phyloP scores from a whole-genome alignment of 2,888 invertebrate species.

The Lasioglossum villosulum region DNA sequence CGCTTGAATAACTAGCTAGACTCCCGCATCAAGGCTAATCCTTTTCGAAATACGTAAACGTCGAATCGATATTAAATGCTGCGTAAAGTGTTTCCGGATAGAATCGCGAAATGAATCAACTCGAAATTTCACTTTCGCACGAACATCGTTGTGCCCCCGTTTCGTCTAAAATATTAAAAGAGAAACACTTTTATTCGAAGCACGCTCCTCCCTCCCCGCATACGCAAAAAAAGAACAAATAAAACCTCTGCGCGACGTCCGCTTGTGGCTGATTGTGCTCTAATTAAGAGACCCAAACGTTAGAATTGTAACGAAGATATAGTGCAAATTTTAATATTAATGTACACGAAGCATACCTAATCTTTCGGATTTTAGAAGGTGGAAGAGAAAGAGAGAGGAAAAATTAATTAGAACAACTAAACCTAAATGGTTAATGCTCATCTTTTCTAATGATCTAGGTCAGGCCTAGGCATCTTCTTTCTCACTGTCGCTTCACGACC shows the following conservation, averaged over 20 bases:
- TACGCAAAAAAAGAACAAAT: constrained; percentile 1
- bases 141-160: constrained; percentile 55
- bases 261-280: constrained; percentile 50
- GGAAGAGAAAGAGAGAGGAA: background rate
- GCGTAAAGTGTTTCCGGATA: background rate
- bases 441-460: constrained; percentile 45
- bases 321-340: constrained; percentile 72
- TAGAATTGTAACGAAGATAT: constrained; percentile 59
- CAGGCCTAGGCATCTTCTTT: too few relatives aligned
- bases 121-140: background rate
- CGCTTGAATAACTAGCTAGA: constrained; percentile 10
- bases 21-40: constrained; percentile 12
- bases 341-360: constrained; percentile 37
- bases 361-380: constrained; percentile 45
- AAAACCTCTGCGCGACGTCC: constrained; percentile 31
- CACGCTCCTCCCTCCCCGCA: constrained; percentile 1
- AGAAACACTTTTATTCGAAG: constrained; percentile 36
- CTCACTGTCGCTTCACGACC: too few relatives aligned
- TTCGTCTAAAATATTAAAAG: constrained; percentile 17
- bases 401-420: background rate
- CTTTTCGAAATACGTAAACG: constrained; percentile 23
- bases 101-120: background rate
- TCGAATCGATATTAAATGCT: background rate
- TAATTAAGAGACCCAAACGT: constrained; percentile 35
- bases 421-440: constrained; percentile 38